Conservation (phyloP, 2,113 vertebrate genomes). For the Meriones unguiculatus region DNA sequence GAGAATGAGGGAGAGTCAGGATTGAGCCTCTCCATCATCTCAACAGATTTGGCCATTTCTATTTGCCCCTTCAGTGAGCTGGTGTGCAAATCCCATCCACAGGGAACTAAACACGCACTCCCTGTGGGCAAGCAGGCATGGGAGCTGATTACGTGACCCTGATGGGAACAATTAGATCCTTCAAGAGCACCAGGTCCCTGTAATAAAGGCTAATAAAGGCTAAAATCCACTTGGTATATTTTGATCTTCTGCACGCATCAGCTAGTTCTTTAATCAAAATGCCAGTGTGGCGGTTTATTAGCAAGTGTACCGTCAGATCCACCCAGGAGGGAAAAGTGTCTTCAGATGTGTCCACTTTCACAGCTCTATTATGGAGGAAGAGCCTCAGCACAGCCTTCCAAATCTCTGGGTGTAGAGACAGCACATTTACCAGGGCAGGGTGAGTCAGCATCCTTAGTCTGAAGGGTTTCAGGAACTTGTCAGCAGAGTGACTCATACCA, state of each 20-base stretch:
- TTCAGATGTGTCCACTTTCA: background rate
- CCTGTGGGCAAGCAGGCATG: background rate
- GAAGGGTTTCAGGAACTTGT: background rate
- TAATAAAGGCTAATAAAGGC: rapidly evolving
- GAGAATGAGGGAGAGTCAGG: background rate
- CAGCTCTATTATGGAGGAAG: rapidly evolving
- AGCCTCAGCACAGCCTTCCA: background rate
- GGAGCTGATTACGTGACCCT: too few species aligned
- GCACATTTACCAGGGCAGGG: rapidly evolving
- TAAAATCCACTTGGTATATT: background rate
- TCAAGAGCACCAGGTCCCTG: background rate
- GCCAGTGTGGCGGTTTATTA: rapidly evolving
- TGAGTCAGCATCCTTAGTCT: background rate
- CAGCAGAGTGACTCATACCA: background rate
- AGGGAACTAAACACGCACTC: rapidly evolving
- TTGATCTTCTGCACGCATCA: background rate
- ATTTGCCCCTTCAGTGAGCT: background rate
- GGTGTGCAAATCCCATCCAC: rapidly evolving
- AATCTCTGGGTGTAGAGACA: rapidly evolving
- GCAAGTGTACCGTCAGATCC: background rate
- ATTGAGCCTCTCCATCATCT: background rate
- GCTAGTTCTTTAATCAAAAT: background rate
- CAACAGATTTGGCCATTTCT: background rate
- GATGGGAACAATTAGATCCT: background rate
- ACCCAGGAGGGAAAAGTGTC: rapidly evolving